Evolutionary conservation across 2,113 vertebrate genomes (phyloP).

Genomic region (Pelusios castaneus): DNA sequence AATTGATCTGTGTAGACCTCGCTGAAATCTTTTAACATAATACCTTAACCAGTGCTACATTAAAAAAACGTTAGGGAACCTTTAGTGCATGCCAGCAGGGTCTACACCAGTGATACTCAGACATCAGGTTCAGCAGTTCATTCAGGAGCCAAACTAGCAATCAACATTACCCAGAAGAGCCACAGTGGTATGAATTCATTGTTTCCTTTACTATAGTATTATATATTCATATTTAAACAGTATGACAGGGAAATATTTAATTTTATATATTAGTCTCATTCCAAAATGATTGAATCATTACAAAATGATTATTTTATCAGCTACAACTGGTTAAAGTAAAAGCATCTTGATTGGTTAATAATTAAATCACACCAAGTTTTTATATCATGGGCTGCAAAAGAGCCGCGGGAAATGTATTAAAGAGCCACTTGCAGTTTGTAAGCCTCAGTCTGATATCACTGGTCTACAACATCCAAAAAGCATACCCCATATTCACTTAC

Average conservation of each 20-base stretch:
- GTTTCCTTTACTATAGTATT: too few species aligned
- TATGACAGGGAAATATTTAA: background rate
- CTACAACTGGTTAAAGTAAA: background rate
- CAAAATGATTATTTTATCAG: background rate
- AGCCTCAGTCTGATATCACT: background rate
- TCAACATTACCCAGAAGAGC: too few species aligned
- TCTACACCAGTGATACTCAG: too few species aligned
- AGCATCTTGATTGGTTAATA: background rate
- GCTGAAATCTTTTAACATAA: background rate
- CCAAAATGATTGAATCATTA: background rate
- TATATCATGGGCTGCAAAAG: background rate
- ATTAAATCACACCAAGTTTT: background rate
- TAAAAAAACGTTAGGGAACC: background rate
- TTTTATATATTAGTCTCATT: background rate
- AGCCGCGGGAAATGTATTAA: background rate
- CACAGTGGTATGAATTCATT: too few species aligned
- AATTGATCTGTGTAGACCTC: background rate
- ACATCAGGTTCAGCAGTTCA: too few species aligned
- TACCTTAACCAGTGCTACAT: background rate
- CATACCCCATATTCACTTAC: background rate
- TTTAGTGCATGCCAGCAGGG: background rate
- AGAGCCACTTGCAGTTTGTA: background rate
- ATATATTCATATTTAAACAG: background rate
- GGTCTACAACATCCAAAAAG: background rate
- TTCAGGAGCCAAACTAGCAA: too few species aligned